Base-by-base conservation (phyloP, 2,797 vertebrate genomes). In the Molossus molossus region DNA sequence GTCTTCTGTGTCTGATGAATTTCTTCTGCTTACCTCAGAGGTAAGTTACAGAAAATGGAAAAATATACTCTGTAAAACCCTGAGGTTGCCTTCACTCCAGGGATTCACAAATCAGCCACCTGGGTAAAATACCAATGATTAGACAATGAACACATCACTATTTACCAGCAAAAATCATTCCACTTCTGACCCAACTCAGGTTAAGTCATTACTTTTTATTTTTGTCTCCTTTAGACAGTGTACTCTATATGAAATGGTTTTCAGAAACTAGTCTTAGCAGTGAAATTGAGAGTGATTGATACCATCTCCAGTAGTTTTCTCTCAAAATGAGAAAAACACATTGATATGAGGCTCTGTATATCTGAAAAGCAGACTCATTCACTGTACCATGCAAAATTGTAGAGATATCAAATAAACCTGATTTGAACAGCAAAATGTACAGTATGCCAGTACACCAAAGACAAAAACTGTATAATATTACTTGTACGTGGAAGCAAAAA, bases 101-200 rank as follows among this genome's bases (percentile, higher is more conserved):
- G 14, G 17, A 62, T 48, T 70, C 64, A 23, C 5, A 55, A 93
- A 73, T 70, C 45, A 57, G 12, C 65, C 70, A 13, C 23, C 29
- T 20, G 1, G 64, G 14, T 65, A 9, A 37, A 48, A 53, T 62
- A 27, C 23, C 84, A 67, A 50, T 85, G 62, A 58, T 50, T 73
- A 40, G 7, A 62, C 91, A 86, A 64, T 75, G 21, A 92, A 82
- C 15, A 90, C 25, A 55, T 40, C 29, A 50, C 21, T n/a, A 2
- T 87, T 90, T 17, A 73, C 57, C 69, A 69, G 62, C 33, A 62
- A 73, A 92, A 77, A 5, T n/a, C 14, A 81, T 29, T 64, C 67
- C 13, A 65, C 37, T 86, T 80, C n/a, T 20, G 6, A 48, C 29
- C 40, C 1, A 79, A 1, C 9, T 60, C 48, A 23, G 29, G 21